Conservation (phyloP, 2,113 vertebrate species). For the Pholis gunnellus region DNA sequence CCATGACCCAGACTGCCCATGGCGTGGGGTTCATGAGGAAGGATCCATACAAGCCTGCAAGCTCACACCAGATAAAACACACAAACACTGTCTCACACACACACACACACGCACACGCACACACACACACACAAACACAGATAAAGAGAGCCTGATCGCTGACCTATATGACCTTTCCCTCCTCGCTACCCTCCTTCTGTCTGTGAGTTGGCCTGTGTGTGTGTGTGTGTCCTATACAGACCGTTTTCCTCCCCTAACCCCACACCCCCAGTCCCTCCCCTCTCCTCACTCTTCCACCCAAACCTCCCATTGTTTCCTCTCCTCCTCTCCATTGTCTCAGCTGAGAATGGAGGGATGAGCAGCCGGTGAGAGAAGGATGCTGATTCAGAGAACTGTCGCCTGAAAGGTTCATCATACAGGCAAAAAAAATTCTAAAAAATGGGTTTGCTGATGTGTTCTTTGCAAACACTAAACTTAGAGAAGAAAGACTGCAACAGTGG, state of each 20-base stretch:
- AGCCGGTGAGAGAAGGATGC: constrained; percentile 60
- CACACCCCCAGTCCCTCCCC: constrained; percentile 32
- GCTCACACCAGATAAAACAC: constrained; percentile 32
- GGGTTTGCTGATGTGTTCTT: constrained; percentile 53
- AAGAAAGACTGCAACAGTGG: constrained; percentile 52
- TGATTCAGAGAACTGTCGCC: constrained; percentile 63
- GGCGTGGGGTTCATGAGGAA: constrained; percentile 29
- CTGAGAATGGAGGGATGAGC: constrained; percentile 73
- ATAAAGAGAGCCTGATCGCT: constrained; percentile 68
- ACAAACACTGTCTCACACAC: constrained; percentile 22
- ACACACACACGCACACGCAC: constrained; percentile 41
- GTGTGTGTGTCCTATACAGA: constrained; percentile 30
- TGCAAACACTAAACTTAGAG: constrained; percentile 46
- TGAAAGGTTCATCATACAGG: constrained; percentile 43
- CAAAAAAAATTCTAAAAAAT: constrained; percentile 1
- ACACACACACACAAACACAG: constrained; percentile 46
- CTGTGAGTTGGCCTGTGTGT: constrained; percentile 54
- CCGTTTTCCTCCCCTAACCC: constrained; percentile 35
- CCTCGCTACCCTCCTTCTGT: constrained; percentile 68
- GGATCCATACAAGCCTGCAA: constrained; percentile 39
- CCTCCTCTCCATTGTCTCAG: constrained; percentile 78
- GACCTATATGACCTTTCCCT: constrained; percentile 74
- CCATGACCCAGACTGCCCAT: constrained; percentile 80
- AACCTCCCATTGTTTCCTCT: constrained; percentile 71
- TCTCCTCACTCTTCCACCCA: constrained; percentile 58